Evolutionary conservation across 2,888 invertebrate genomes (phyloP), one percentile per base, ranked within the genome.

Genomic region (Ormyrus pomaceus): DNA sequence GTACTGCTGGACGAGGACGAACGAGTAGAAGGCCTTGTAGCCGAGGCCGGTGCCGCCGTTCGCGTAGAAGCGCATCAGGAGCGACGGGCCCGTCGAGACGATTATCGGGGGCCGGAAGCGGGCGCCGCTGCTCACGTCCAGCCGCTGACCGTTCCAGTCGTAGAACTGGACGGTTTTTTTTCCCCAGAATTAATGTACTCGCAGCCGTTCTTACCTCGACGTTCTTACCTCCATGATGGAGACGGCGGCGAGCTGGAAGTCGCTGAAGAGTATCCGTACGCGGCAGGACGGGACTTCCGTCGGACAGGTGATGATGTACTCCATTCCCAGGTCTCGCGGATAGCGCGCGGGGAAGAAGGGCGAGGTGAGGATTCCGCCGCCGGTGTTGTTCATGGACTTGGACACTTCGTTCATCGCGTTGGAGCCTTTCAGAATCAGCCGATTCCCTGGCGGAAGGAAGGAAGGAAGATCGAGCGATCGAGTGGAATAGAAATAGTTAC

Each of bases 291-390:
- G 84, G 2, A 89, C 91, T 65, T 92, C 91, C 66, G 89, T 90
- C 53, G 92, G 92, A 84, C 95, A 95, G 53, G 92, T 93, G 13
- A 95, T 92, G 48, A 94, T 91, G 85, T 94, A 94, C 86, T 95
- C 95, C 76, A 93, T 91, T 61, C 93, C 93, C 84, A 94, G 92
- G 87, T 95, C 95, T 58, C 93, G 91, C 0, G 94, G 94, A 90
- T 95, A 95, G 11, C 92, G 91, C 83, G 93, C 91, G 0, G 95
- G 95, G 84, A 95, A 95, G 86, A 93, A 95, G 1, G 95, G 95
- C 0, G 95, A 94, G 0, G 93, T 92, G 74, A 95, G 91, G 61
- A 92, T 90, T 72, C 93, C 93, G 10, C 88, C 89, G 50, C 88
- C 89, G 69, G 85, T 88, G 86, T 92, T 91, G 86, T 91, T 87